Conservation (phyloP, 2,113 vertebrate genomes). For the Myiozetetes cayanensis region DNA sequence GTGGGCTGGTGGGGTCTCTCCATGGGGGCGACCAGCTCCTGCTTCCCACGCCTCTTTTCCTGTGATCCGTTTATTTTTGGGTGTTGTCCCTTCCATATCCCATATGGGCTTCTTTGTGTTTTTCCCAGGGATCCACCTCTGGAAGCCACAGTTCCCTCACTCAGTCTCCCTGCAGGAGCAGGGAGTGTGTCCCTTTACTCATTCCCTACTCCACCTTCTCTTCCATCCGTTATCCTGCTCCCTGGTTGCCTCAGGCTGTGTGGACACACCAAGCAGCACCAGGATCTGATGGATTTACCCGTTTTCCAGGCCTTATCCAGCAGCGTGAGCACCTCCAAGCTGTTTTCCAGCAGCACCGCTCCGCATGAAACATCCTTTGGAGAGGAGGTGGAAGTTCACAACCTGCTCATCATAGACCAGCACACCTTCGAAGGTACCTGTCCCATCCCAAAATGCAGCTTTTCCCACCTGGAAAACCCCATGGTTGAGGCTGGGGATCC, state of each 20-base stretch:
- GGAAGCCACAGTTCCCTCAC: neutral
- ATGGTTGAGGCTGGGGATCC: neutral
- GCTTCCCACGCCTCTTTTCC: neutral
- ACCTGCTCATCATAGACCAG: slow-evolving; percentile 96
- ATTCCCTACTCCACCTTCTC: neutral
- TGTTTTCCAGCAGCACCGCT: slow-evolving; percentile 97
- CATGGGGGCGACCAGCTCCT: accelerated
- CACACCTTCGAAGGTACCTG: slow-evolving; percentile 95
- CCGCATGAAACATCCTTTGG: slow-evolving; percentile 96
- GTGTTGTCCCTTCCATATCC: neutral
- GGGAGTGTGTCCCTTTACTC: neutral
- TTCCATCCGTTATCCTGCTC: neutral
- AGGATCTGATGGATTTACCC: neutral
- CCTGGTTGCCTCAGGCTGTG: accelerated
- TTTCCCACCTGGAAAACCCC: neutral
- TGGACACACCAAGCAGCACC: accelerated
- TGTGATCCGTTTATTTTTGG: neutral
- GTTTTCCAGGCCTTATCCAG: slow-evolving; percentile 88
- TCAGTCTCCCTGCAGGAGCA: neutral
- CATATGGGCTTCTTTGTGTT: accelerated
- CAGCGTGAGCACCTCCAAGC: slow-evolving; percentile 97
- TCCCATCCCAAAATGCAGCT: neutral
- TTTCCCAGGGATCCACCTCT: neutral
- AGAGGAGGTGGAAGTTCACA: slow-evolving; percentile 98
- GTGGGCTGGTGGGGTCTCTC: neutral